phyloP scores from a whole-genome alignment of 2,888 invertebrate genomes.

The Tenthredo mesomela region DNA sequence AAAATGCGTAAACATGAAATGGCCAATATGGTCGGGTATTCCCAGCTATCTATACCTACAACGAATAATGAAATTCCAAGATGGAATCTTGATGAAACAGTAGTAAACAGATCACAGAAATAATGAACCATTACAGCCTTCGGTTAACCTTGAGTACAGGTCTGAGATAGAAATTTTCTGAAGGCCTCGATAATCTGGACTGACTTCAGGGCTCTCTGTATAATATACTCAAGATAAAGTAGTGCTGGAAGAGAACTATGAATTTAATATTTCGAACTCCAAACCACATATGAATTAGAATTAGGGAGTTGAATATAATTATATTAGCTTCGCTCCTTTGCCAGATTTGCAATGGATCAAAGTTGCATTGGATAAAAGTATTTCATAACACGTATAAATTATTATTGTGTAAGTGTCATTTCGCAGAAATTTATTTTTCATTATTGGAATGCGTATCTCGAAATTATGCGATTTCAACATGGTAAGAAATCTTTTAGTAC shows the following conservation, averaged over 20 bases:
- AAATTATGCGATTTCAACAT: conserved; percentile 38
- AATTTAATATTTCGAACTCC: not conserved
- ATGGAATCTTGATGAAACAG: not conserved
- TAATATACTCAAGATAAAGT: not conserved
- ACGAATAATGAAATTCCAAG: not conserved
- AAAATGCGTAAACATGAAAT: not conserved
- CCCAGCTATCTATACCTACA: not conserved
- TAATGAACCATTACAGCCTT: conserved; percentile 14
- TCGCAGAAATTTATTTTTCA: conserved; percentile 2
- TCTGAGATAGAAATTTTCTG: not conserved
- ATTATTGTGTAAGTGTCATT: conserved; percentile 2
- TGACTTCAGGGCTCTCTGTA: not conserved
- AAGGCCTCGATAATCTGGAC: not conserved
- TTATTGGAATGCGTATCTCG: conserved; percentile 53
- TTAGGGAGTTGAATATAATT: not conserved
- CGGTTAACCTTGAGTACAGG: conserved; percentile 7
- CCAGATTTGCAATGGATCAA: not conserved
- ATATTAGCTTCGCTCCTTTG: not conserved
- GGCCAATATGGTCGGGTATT: not conserved
- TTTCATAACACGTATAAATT: not conserved
- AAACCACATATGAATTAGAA: not conserved
- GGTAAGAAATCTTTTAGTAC: not conserved
- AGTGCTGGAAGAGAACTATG: not conserved
- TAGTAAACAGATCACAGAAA: not conserved
- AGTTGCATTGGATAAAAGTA: not conserved